Evolutionary conservation across 2,888 invertebrate genomes (phyloP).

Genomic region (Carabus problematicus): DNA sequence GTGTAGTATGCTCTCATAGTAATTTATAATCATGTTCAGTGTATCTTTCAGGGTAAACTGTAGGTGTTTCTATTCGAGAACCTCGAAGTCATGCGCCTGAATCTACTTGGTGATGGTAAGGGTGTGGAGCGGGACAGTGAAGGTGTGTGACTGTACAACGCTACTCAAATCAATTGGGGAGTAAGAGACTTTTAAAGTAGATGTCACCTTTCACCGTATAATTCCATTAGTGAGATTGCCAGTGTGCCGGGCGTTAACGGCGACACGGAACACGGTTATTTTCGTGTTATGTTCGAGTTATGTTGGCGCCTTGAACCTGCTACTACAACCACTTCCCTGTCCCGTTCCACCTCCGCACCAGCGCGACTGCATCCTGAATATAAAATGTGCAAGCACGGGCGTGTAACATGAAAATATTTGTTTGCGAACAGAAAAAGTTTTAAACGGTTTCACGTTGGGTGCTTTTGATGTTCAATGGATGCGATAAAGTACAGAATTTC

Average conservation of each 20-base stretch:
- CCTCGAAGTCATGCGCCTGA: background rate
- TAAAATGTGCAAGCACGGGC: background rate
- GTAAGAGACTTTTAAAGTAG: constrained; percentile 50
- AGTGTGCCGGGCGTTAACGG: constrained; percentile 1
- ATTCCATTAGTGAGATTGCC: constrained; percentile 54
- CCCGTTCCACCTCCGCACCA: too few species aligned
- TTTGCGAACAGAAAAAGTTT: constrained; percentile 6
- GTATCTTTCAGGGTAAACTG: background rate
- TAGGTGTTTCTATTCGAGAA: background rate
- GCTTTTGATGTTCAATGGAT: too few species aligned
- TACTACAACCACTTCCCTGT: too few species aligned
- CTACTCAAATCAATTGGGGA: constrained; percentile 54
- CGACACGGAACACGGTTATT: constrained; percentile 19
- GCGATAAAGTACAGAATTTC: too few species aligned
- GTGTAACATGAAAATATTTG: constrained; percentile 10
- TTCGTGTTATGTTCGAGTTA: constrained; percentile 26
- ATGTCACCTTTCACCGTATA: constrained; percentile 45
- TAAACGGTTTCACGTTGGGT: background rate
- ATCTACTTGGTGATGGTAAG: background rate
- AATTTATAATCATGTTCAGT: background rate
- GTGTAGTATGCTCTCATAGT: too few species aligned
- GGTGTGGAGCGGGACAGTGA: background rate
- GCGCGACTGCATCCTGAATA: too few species aligned
- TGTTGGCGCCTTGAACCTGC: background rate
- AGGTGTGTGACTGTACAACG: constrained; percentile 43